A percentile compares a stretch with the other conserved stretches of the same genome.
phyloP scores from a whole-genome alignment of 2,888 invertebrate species.

The Scelioninae gen. 1 region DNA sequence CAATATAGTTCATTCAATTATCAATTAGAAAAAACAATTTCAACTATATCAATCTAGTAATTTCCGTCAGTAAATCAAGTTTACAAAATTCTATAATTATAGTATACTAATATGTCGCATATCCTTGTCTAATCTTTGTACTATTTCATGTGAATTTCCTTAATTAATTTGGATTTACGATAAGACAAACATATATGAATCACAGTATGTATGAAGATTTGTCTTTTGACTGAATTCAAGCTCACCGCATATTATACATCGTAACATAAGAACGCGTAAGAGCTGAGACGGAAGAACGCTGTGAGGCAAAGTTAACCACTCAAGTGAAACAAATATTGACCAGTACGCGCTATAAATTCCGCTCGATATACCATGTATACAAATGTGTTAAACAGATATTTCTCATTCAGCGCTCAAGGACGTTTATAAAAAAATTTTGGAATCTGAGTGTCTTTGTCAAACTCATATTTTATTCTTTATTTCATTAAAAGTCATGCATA shows the following conservation, averaged over 20 bases:
- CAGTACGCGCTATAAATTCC: constrained; percentile 78
- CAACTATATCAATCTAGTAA: not conserved
- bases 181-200: constrained; percentile 40
- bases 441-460: constrained; percentile 1
- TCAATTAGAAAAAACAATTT: not conserved
- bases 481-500: not conserved
- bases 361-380: constrained; percentile 75
- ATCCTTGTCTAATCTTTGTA: constrained; percentile 7
- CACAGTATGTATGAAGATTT: constrained; percentile 32
- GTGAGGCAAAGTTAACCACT: constrained; percentile 66
- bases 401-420: constrained; percentile 68
- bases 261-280: constrained; percentile 38
- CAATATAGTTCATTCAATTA: not conserved
- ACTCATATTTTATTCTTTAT: constrained; percentile 40
- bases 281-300: constrained; percentile 56
- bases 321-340: constrained; percentile 80
- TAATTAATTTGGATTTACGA: constrained; percentile 45
- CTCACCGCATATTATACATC: constrained; percentile 36
- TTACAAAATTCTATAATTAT: not conserved
- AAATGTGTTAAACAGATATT: constrained; percentile 80
- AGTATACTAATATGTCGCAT: not conserved
- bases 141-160: constrained; percentile 11
- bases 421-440: constrained; percentile 31
- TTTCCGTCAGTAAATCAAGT: not conserved
- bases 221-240: constrained; percentile 60